Base-by-base conservation (phyloP, 2,888 invertebrate species). In the Boloria selene region DNA sequence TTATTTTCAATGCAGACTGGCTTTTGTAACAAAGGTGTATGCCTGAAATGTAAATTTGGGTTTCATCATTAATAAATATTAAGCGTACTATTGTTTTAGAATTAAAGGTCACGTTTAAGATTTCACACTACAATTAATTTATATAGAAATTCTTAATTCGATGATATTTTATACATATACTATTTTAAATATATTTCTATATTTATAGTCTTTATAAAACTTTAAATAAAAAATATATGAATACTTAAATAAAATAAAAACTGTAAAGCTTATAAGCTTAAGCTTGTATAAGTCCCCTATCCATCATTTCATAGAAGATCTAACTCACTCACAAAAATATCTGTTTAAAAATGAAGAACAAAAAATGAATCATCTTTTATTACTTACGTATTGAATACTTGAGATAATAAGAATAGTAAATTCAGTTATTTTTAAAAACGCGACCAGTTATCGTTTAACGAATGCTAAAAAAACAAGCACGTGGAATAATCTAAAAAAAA, bases 1-100 rank as follows among this genome's bases (percentile, higher is more conserved):
- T 73, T 67, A 55, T 60, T 71, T 67, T 58, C 69, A 70, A 70
- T 61, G 56, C 69, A 58, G 67, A 44, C 56, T 62, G 64, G 59
- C 70, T 71, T 53, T 58, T 67, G 65, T 71, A 73, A 72, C 73
- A 73, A 73, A 72, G 68, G 70, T 65, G 63, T 55, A 64, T 66
- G 61, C 65, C 65, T 59, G 22, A 61, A 61, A 65, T 61, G 44
- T 45, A 65, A 64, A 61, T 65, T 65, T 65, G 47, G 47, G 56
- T 38, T 47, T 56, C 61, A 55, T 55, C 50, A 55, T 61, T 64
- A 64, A 56, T 64, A 68, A 52, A 68, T 64, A 50, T 14, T 42
- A 50, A 47, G 44, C 47, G 3, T 55, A 38, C 31, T 38, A 38
- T 38, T 38, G 31, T 38, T 38, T 38, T 38, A 38, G 31, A 38